Conservation (phyloP, 2,797 vertebrate genomes). For the Graptemys geographica region DNA sequence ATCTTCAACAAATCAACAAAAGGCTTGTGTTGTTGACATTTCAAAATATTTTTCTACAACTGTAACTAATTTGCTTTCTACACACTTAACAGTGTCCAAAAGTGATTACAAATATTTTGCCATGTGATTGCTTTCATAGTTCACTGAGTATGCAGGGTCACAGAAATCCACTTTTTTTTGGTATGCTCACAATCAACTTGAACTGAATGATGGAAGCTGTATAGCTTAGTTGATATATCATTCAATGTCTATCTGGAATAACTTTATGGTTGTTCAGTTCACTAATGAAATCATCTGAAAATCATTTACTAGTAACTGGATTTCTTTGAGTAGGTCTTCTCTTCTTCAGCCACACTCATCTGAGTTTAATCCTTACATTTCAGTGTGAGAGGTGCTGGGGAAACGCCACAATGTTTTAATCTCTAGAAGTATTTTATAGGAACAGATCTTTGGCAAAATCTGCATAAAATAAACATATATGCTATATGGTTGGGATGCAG, state of each 20-base stretch:
- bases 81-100: conserved; percentile 61
- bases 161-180: conserved; percentile 52
- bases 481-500: neutral
- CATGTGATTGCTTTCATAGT: conserved; percentile 65
- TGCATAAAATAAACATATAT: neutral
- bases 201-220: conserved; percentile 8
- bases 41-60: conserved; percentile 60
- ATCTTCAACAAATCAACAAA: conserved; percentile 67
- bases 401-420: neutral
- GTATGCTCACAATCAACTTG: conserved; percentile 4
- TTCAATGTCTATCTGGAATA: neutral
- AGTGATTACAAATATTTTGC: conserved; percentile 69
- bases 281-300: conserved; percentile 24
- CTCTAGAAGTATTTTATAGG: neutral
- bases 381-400: neutral
- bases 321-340: conserved; percentile 24
- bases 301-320: neutral
- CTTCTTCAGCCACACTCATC: neutral
- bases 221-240: neutral
- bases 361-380: neutral
- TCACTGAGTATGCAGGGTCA: conserved; percentile 50
- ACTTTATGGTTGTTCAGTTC: neutral
- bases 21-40: conserved; percentile 63
- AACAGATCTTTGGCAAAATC: neutral
- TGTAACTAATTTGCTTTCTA: conserved; percentile 73